Percentiles rank a stretch among this genome's conserved stretches.
These are phyloP conservation scores for Dermatophagoides farinae DNA, from an alignment of 1,140 invertebrate species.

Conservation along the genomic window DNA sequence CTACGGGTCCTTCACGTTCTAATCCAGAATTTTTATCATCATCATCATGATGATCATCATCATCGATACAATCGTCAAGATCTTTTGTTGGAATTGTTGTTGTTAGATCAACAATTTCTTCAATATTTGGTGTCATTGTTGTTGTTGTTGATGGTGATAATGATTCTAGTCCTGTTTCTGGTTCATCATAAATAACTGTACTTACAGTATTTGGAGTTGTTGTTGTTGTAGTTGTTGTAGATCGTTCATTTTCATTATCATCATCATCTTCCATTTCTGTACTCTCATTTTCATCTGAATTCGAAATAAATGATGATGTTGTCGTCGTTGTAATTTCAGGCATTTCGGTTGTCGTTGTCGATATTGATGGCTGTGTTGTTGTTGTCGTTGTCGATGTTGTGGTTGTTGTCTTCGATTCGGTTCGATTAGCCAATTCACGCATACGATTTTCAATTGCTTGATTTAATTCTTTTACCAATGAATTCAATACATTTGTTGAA, in stretches of 20 bases:
- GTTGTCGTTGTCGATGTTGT: neutral
- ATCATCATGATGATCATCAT: neutral
- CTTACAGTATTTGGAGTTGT: neutral
- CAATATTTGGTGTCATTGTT: neutral
- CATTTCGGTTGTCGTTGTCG: neutral
- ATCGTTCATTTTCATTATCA: neutral
- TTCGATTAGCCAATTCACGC: neutral
- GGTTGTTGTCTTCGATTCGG: neutral
- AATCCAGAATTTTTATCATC: neutral
- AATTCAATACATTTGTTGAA: neutral
- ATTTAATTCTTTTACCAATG: neutral
- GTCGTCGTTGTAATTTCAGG: neutral
- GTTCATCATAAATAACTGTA: no score
- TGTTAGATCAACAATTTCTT: neutral
- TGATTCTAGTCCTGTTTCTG: no score
- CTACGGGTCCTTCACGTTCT: neutral
- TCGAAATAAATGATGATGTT: neutral
- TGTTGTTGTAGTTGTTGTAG: neutral
- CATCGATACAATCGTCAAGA: neutral
- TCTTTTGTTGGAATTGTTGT: neutral
- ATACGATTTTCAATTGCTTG: neutral
- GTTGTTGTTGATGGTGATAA: no score
- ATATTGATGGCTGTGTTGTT: neutral
- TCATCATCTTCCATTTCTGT: neutral
- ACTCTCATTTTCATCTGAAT: no score